Evolutionary conservation across 2,888 invertebrate genomes (phyloP).

Genomic region (Lumbricus terrestris): DNA sequence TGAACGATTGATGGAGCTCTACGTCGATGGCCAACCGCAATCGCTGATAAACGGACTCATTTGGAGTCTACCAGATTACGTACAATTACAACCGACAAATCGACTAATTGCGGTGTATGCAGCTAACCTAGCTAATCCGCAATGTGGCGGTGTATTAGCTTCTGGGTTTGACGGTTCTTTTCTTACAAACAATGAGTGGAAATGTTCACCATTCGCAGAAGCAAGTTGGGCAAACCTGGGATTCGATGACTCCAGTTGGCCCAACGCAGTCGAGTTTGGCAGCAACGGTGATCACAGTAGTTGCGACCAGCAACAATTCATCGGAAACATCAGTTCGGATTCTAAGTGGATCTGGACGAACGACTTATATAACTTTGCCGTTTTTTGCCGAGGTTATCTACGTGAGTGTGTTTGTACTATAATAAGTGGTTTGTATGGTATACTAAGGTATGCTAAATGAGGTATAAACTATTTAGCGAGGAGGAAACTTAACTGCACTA

Average conservation of each 20-base stretch:
- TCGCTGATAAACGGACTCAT: neutral
- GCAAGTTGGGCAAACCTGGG: neutral
- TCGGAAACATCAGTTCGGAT: conserved; percentile 5
- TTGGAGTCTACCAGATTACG: neutral
- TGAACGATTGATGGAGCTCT: neutral
- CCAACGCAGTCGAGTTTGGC: neutral
- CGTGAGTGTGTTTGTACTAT: no score
- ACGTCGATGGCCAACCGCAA: neutral
- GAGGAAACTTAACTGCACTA: no score
- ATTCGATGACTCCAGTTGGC: conserved; percentile 11
- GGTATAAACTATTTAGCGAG: no score
- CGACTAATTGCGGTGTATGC: neutral
- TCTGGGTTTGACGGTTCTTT: neutral
- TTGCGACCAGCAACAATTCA: neutral
- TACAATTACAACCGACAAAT: neutral
- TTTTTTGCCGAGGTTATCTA: conserved; percentile 15
- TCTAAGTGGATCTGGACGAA: conserved; percentile 21
- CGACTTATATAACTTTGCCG: neutral
- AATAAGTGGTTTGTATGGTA: no score
- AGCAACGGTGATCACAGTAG: conserved; percentile 6
- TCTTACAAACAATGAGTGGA: neutral
- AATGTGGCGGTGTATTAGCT: neutral
- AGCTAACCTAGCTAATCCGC: neutral
- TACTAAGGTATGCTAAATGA: no score
- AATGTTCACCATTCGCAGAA: neutral